Percentiles rank a stretch among this genome's conserved stretches.
phyloP scores from a whole-genome alignment of 2,888 invertebrate genomes.

The Frankliniella fusca region DNA sequence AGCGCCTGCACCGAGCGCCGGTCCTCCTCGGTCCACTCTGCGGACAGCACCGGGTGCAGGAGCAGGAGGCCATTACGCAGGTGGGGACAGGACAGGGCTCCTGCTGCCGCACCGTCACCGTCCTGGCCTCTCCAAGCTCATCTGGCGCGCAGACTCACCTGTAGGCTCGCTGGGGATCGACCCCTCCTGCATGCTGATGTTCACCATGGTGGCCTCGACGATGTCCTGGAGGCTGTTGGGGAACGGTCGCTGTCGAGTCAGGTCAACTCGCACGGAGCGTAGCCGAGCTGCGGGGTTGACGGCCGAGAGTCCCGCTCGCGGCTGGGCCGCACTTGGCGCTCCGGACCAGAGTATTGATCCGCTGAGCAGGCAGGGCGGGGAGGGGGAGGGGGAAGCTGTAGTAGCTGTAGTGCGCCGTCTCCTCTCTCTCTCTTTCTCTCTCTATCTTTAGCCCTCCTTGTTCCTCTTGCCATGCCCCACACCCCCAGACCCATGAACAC shows the following conservation, averaged over 20 bases:
- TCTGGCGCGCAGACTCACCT: not conserved
- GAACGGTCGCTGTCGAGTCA: too few species aligned
- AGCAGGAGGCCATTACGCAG: not conserved
- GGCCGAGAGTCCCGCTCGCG: too few species aligned
- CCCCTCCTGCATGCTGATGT: not conserved
- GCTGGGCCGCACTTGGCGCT: too few species aligned
- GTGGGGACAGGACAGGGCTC: too few species aligned
- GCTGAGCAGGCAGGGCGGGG: not conserved
- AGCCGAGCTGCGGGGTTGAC: not conserved
- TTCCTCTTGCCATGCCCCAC: not conserved
- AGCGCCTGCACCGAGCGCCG: not conserved
- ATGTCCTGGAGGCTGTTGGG: not conserved
- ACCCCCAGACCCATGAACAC: not conserved
- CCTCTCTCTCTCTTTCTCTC: not conserved
- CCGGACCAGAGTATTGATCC: slow-evolving; percentile 19
- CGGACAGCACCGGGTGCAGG: not conserved
- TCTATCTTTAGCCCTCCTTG: too few species aligned
- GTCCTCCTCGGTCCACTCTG: slow-evolving; percentile 18
- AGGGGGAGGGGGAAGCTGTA: not conserved
- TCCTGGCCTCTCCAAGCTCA: too few species aligned
- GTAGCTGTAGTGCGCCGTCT: not conserved
- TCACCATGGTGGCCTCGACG: not conserved
- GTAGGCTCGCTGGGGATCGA: not conserved
- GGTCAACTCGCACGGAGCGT: too few species aligned
- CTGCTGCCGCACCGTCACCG: too few species aligned